Base-by-base conservation (phyloP, 2,888 invertebrate species). In the Monochamus alternatus region DNA sequence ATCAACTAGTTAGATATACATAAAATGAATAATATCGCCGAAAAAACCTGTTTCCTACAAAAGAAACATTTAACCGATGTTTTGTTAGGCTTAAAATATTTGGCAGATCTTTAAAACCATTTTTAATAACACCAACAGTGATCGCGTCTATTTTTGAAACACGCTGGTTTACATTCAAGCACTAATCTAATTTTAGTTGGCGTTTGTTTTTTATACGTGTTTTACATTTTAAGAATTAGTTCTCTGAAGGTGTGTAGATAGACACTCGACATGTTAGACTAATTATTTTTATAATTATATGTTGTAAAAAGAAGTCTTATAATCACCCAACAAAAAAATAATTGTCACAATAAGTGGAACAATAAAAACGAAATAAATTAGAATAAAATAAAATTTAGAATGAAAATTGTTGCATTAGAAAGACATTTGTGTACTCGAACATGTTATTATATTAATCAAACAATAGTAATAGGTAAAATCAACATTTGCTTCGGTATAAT, bases 71-170 rank as follows among this genome's bases (percentile, higher is more conserved):
- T 30, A 10, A 47, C 22, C 9, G 47, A 47, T 60, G 31, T 14
- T 14, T 67, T 47, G 12, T 60, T 22, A 69, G 30, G 22, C 14
- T 60, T 78, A 55, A 76, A 76, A 76, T 76, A 78, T 78, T 80
- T 75, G 78, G 77, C 77, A 79, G 73, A 67, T 75, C 73, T 67
- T 75, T 73, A 74, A 76, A 68, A 75, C 52, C 62, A 72, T 77
- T 81, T 80, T 81, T 78, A 78, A 78, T 80, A 77, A 78, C 75
- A 78, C 77, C 79, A 79, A 78, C 77, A 73, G 75, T 75, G 80
- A 80, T 81, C 80, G 79, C 74, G 62, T 81, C 82, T 82, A 82
- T 82, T 82, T 80, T 78, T 71, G 75, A 77, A 74, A 77, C 79
- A 74, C 77, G 77, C 77, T 77, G 77, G 78, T 81, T 79, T 80